A percentile compares a stretch with the other conserved stretches of the same genome.
These are phyloP conservation scores for Serilophus lunatus DNA, from an alignment of 2,113 vertebrate genomes.

Conservation along the genomic window DNA sequence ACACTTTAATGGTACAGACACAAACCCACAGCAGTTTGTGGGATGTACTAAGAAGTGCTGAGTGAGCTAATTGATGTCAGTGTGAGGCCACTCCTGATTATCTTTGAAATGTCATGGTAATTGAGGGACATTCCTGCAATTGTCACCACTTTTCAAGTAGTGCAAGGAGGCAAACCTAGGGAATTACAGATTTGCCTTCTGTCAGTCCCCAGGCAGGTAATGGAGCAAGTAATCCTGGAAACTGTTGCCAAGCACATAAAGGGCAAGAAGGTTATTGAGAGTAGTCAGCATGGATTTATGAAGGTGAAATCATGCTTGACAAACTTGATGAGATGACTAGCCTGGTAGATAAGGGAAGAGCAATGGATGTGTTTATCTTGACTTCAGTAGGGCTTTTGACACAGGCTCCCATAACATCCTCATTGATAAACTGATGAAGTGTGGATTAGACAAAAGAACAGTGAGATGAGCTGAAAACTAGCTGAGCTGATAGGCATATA, in stretches of 20 bases:
- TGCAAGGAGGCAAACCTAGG: neutral
- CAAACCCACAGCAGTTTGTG: neutral
- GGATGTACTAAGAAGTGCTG: neutral
- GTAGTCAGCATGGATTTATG: neutral
- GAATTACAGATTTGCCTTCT: rapidly evolving
- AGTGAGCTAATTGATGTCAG: neutral
- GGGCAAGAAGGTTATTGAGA: neutral
- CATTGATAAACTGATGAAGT: neutral
- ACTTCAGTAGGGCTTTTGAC: neutral
- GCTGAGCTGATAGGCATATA: neutral
- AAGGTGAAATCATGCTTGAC: neutral
- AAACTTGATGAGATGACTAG: neutral
- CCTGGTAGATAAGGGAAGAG: neutral
- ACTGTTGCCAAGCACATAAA: neutral
- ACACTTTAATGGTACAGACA: rapidly evolving
- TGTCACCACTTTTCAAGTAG: neutral
- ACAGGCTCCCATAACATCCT: neutral
- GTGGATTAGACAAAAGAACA: neutral
- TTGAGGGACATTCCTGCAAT: neutral
- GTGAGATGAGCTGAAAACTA: neutral
- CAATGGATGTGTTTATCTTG: neutral
- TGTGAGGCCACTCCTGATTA: neutral
- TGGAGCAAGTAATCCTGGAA: neutral
- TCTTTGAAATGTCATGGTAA: neutral
- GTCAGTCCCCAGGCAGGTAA: neutral